These are phyloP conservation scores for Tragulus kanchil DNA, from an alignment of 2,113 vertebrate genomes.

Conservation along the genomic window DNA sequence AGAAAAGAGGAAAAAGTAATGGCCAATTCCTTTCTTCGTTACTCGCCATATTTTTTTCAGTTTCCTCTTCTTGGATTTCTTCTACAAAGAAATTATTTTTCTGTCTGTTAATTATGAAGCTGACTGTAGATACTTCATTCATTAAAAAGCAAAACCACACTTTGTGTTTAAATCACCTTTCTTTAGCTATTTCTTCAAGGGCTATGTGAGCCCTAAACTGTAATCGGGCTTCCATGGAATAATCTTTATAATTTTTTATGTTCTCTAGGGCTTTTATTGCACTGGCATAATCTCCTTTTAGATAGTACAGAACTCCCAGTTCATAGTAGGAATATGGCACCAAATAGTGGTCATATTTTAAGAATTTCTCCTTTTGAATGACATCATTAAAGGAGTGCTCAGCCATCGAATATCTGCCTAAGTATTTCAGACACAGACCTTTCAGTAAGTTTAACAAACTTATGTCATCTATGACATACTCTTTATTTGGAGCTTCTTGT, in stretches of 20 bases:
- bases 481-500: constrained; percentile 43
- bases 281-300: constrained; percentile 68
- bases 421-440: constrained; percentile 76
- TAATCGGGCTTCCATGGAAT: constrained; percentile 76
- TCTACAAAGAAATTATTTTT: constrained; percentile 49
- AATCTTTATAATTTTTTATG: constrained; percentile 78
- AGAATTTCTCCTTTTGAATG: constrained; percentile 74
- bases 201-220: constrained; percentile 78
- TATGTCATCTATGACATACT: constrained; percentile 73
- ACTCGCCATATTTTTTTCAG: constrained; percentile 33
- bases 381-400: constrained; percentile 74
- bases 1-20: constrained; percentile 50
- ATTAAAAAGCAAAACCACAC: neutral
- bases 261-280: constrained; percentile 67
- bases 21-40: constrained; percentile 39
- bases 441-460: constrained; percentile 76
- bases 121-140: neutral
- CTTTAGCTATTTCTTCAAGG: constrained; percentile 77
- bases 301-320: constrained; percentile 75
- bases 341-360: constrained; percentile 79
- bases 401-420: constrained; percentile 62
- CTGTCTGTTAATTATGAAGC: constrained; percentile 18
- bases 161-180: constrained; percentile 36
- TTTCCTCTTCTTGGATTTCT: constrained; percentile 32
- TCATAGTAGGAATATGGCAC: constrained; percentile 80